These are phyloP conservation scores for Heliconius ethilla DNA, from an alignment of 2,888 invertebrate species.

Conservation along the genomic window DNA sequence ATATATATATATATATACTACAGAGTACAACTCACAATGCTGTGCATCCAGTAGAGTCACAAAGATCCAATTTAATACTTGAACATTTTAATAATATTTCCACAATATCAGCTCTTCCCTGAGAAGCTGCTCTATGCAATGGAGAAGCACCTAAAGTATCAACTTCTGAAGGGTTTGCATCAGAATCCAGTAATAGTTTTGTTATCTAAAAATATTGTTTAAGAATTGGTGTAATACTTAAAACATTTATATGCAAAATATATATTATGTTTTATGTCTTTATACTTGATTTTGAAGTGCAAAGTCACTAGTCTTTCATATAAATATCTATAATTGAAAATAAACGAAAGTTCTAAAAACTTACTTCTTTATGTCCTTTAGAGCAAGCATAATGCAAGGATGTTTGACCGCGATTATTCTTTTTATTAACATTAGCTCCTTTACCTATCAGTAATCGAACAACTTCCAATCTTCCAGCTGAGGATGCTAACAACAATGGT, in stretches of 20 bases:
- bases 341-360: not conserved
- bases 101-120: conserved; percentile 89
- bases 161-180: conserved; percentile 83
- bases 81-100: conserved; percentile 84
- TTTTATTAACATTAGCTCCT: conserved; percentile 88
- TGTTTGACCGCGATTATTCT: conserved; percentile 88
- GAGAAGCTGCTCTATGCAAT: conserved; percentile 90
- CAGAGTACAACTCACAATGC: conserved; percentile 82
- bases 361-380: conserved; percentile 88
- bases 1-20: not conserved
- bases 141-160: conserved; percentile 81
- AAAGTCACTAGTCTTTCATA: not conserved
- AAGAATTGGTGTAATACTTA: not conserved
- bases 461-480: conserved; percentile 87
- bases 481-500: conserved; percentile 89
- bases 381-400: conserved; percentile 93
- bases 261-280: too few relatives aligned
- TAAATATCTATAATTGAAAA: not conserved
- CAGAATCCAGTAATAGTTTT: conserved; percentile 83
- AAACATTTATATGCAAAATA: not conserved
- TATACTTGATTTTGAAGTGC: not conserved
- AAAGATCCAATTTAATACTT: conserved; percentile 79
- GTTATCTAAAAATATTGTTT: conserved; percentile 81
- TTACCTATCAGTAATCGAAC: conserved; percentile 85
- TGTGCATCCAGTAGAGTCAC: conserved; percentile 88